Evolutionary conservation across 1,140 invertebrate genomes (phyloP).

Genomic region (Nomia melanderi): DNA sequence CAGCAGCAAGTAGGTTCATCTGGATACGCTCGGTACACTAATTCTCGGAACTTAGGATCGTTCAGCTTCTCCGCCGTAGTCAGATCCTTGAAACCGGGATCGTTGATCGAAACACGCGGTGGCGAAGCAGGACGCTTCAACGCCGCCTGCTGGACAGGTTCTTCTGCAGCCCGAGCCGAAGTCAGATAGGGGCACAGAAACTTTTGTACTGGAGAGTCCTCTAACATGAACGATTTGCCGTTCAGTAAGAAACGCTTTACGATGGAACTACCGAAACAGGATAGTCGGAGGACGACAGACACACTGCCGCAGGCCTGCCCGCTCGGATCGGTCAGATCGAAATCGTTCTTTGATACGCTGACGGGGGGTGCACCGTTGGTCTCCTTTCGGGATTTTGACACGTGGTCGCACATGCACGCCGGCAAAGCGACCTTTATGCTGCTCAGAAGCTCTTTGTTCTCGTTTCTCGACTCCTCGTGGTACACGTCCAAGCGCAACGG

Average conservation of each 20-base stretch:
- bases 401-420: constrained; percentile 35
- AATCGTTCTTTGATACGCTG: constrained; percentile 53
- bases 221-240: constrained; percentile 54
- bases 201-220: constrained; percentile 51
- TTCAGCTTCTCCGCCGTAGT: constrained; percentile 73
- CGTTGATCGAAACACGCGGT: constrained; percentile 53
- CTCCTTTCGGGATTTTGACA: constrained; percentile 28
- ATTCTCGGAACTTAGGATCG: constrained; percentile 64
- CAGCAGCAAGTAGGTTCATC: constrained; percentile 70
- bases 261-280: constrained; percentile 66
- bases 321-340: constrained; percentile 53
- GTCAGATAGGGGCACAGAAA: constrained; percentile 21
- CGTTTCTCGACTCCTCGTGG: neutral
- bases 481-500: constrained; percentile 60
- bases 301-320: constrained; percentile 54
- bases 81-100: constrained; percentile 65
- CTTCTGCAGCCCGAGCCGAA: neutral
- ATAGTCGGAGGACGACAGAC: constrained; percentile 59
- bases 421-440: constrained; percentile 47
- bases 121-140: constrained; percentile 50
- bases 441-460: constrained; percentile 28
- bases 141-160: neutral
- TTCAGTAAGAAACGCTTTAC: constrained; percentile 48
- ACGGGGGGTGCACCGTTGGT: constrained; percentile 41
- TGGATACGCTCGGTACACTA: constrained; percentile 67